A percentile compares a stretch with the other conserved stretches of the same genome.
These are phyloP conservation scores for Dryobotodes eremita DNA, from an alignment of 2,888 invertebrate species.

Conservation along the genomic window DNA sequence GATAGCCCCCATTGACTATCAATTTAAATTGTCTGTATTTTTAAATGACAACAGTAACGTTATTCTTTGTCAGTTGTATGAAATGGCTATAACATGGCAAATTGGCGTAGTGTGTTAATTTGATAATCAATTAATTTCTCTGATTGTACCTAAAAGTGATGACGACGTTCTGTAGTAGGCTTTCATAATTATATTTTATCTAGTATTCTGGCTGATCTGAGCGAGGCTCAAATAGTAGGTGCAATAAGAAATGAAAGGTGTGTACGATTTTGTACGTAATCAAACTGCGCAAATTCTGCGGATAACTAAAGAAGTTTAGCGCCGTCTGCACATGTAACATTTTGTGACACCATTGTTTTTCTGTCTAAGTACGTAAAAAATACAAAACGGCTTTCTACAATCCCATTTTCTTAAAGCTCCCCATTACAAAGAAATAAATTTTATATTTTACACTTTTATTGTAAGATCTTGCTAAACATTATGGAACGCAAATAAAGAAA, in stretches of 20 bases:
- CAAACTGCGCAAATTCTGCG: background rate
- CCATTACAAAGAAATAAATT: background rate
- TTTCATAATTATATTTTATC: background rate
- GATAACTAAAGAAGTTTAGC: background rate
- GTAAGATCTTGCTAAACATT: background rate
- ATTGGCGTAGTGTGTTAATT: too few relatives aligned
- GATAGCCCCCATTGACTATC: too few relatives aligned
- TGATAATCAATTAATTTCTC: too few relatives aligned
- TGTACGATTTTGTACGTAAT: background rate
- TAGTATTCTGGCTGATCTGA: background rate
- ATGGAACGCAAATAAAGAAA: background rate
- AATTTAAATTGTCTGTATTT: too few relatives aligned
- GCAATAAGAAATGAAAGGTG: background rate
- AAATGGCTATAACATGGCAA: too few relatives aligned
- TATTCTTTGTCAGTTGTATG: too few relatives aligned
- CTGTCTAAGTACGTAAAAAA: background rate
- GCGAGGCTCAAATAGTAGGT: too few relatives aligned
- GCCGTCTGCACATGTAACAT: background rate
- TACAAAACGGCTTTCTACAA: background rate
- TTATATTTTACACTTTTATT: background rate
- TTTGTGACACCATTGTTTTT: background rate
- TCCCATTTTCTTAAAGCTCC: background rate
- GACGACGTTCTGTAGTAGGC: too few relatives aligned
- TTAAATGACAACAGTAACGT: too few relatives aligned
- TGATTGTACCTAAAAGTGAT: too few relatives aligned